Percentiles rank a stretch among this genome's conserved stretches.
Conservation (phyloP, 1,140 invertebrate genomes). For the Spodoptera litura region DNA sequence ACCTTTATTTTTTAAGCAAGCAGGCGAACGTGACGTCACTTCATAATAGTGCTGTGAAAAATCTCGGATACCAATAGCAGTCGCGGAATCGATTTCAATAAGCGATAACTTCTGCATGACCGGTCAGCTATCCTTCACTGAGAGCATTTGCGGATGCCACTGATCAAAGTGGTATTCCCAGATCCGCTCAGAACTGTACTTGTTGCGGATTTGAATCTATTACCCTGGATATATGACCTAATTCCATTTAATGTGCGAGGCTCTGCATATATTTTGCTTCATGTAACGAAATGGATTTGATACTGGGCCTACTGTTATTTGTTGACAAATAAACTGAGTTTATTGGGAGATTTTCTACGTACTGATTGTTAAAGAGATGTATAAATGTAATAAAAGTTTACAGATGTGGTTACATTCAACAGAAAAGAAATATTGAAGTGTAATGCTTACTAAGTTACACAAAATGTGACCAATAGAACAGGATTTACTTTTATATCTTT, state of each 20-base stretch:
- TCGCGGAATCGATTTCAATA: constrained; percentile 77
- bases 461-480: background rate
- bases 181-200: constrained; percentile 28
- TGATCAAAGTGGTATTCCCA: constrained; percentile 65
- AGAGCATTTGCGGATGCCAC: constrained; percentile 59
- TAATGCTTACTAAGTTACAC: background rate
- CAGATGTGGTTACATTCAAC: too few species aligned
- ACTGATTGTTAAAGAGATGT: background rate
- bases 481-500: background rate
- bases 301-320: constrained; percentile 1
- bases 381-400: too few species aligned
- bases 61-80: constrained; percentile 53
- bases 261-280: constrained; percentile 13
- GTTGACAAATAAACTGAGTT: constrained; percentile 14
- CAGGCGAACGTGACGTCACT: constrained; percentile 41
- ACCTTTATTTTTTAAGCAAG: constrained; percentile 25
- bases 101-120: constrained; percentile 79
- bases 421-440: background rate
- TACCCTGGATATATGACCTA: constrained; percentile 44
- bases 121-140: constrained; percentile 61
- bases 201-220: constrained; percentile 53
- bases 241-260: constrained; percentile 36
- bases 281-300: constrained; percentile 12
- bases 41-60: constrained; percentile 57
- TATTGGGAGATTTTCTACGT: background rate